Conservation (phyloP, 1,140 invertebrate species). For the Drosophila nasuta region DNA sequence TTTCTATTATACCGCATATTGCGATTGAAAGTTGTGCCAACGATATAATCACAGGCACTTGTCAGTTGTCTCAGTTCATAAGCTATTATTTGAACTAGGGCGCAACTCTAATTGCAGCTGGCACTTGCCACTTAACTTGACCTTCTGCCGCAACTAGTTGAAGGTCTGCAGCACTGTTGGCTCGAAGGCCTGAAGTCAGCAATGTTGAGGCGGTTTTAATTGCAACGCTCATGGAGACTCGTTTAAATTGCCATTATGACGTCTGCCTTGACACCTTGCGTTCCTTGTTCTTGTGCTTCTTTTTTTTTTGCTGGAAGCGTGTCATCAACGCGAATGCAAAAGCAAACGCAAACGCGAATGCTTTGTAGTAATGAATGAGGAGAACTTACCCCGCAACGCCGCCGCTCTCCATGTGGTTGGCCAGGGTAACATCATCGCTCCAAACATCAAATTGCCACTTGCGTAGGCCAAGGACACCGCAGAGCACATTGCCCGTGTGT, state of each 20-base stretch:
- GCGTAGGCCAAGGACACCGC: constrained; percentile 96
- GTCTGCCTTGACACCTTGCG: constrained; percentile 28
- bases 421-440: constrained; percentile 98
- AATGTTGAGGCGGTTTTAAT: constrained; percentile 47
- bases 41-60: constrained; percentile 19
- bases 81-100: constrained; percentile 11
- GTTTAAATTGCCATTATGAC: constrained; percentile 72
- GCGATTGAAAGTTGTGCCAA: neutral
- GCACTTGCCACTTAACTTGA: constrained; percentile 2
- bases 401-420: constrained; percentile 98
- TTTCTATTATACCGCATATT: neutral
- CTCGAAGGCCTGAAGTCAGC: constrained; percentile 4
- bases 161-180: neutral
- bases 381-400: constrained; percentile 95
- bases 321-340: constrained; percentile 3
- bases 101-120: constrained; percentile 23
- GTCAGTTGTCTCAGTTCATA: constrained; percentile 8
- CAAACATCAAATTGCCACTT: constrained; percentile 99
- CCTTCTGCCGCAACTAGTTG: constrained; percentile 15
- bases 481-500: constrained; percentile 96
- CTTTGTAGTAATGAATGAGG: neutral
- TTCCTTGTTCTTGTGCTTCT: neutral
- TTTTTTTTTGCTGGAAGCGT: constrained; percentile 5
- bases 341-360: no score
- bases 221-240: constrained; percentile 53